Evolutionary conservation across 2,888 invertebrate species (phyloP).

Genomic region (Drosophila algonquin): DNA sequence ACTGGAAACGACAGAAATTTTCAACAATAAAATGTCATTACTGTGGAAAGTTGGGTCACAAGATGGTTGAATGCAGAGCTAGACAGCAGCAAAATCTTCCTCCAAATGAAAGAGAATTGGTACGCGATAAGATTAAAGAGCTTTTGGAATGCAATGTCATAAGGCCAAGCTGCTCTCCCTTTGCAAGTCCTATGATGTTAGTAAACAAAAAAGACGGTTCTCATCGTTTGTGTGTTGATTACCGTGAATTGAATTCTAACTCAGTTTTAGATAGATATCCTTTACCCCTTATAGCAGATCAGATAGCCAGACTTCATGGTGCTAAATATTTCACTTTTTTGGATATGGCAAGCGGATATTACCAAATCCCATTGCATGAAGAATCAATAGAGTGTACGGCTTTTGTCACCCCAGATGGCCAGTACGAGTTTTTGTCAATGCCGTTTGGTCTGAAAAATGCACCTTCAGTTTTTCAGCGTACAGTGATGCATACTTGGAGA

Average conservation of each 20-base stretch:
- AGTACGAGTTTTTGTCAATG: neutral
- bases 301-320: neutral
- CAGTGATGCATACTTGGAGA: constrained; percentile 5
- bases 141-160: too few relatives aligned
- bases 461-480: neutral
- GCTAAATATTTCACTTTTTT: neutral
- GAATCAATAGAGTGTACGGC: constrained; percentile 15
- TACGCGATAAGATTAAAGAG: too few relatives aligned
- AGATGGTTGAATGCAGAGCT: too few relatives aligned
- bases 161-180: neutral
- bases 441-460: too few relatives aligned
- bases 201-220: neutral
- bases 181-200: constrained; percentile 4
- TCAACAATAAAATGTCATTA: too few relatives aligned
- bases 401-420: neutral
- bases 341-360: neutral
- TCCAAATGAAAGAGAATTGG: too few relatives aligned
- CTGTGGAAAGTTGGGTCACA: too few relatives aligned
- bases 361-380: constrained; percentile 4
- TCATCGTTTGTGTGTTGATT: neutral
- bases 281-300: too few relatives aligned
- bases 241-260: neutral
- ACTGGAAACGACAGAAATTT: too few relatives aligned
- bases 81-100: too few relatives aligned
- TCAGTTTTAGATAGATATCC: neutral